Percentiles rank a stretch among this genome's conserved stretches.
Conservation (phyloP, 2,888 invertebrate species). For the Stramonita haemastoma region DNA sequence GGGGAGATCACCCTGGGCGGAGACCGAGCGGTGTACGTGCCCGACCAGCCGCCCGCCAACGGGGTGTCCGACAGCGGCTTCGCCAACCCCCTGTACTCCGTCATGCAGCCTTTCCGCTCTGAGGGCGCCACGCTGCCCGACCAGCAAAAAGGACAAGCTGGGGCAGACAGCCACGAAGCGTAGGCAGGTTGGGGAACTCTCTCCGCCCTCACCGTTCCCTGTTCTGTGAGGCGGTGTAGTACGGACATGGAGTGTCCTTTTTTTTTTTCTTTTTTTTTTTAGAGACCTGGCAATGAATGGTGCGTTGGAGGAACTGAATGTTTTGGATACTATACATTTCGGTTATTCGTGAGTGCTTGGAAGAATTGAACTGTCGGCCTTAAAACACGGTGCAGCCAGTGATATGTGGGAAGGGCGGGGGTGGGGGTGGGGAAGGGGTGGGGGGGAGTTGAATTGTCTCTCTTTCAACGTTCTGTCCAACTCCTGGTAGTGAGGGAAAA, state of each 20-base stretch:
- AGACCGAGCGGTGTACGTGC: conserved; percentile 57
- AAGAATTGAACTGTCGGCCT: too few species aligned
- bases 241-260: neutral
- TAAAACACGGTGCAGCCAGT: too few species aligned
- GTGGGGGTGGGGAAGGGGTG: too few species aligned
- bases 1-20: conserved; percentile 54
- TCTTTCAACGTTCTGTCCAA: too few species aligned
- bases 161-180: neutral
- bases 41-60: conserved; percentile 45
- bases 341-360: too few species aligned
- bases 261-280: too few species aligned
- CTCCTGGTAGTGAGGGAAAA: too few species aligned
- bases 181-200: neutral
- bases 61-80: conserved; percentile 56
- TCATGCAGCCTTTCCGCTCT: conserved; percentile 24
- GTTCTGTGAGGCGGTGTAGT: neutral
- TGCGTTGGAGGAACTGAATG: neutral
- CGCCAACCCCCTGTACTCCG: conserved; percentile 65
- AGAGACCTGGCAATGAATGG: neutral
- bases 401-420: too few species aligned
- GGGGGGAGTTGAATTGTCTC: too few species aligned
- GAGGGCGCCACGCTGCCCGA: neutral
- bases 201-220: neutral
- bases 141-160: conserved; percentile 12
- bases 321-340: neutral